Evolutionary conservation across 1,140 invertebrate genomes (phyloP).

Genomic region (Eciton burchellii): DNA sequence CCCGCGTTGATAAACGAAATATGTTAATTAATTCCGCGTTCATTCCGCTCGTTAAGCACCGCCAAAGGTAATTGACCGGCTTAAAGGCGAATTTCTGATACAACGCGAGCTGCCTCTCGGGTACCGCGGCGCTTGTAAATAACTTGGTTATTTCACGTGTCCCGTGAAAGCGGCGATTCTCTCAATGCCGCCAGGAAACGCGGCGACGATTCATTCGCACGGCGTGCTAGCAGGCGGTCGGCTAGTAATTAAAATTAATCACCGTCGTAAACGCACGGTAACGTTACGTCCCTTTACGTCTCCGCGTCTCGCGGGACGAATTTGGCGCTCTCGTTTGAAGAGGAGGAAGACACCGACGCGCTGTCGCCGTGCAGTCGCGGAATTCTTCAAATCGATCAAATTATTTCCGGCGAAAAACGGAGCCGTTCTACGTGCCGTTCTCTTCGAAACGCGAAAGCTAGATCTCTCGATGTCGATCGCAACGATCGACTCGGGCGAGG

Average conservation of each 20-base stretch:
- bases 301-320: slow-evolving; percentile 17
- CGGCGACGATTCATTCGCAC: slow-evolving; percentile 61
- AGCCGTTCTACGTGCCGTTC: slow-evolving; percentile 18
- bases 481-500: too few relatives aligned
- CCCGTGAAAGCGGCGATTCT: slow-evolving; percentile 66
- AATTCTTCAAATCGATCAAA: slow-evolving; percentile 23
- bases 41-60: slow-evolving; percentile 42
- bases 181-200: slow-evolving; percentile 58
- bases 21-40: slow-evolving; percentile 51
- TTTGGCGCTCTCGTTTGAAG: background rate
- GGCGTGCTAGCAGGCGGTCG: slow-evolving; percentile 9
- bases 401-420: slow-evolving; percentile 31
- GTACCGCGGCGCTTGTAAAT: slow-evolving; percentile 22
- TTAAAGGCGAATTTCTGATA: slow-evolving; percentile 29
- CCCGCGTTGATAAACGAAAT: slow-evolving; percentile 9
- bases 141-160: slow-evolving; percentile 55
- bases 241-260: slow-evolving; percentile 50
- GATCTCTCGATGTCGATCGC: too few relatives aligned
- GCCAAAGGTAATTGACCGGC: slow-evolving; percentile 40
- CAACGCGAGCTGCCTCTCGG: background rate
- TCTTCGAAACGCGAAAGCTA: too few relatives aligned
- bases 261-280: slow-evolving; percentile 23
- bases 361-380: background rate
- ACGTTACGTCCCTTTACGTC: background rate
- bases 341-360: background rate